phyloP scores from a whole-genome alignment of 2,888 invertebrate species.

The Bembecia ichneumoniformis region DNA sequence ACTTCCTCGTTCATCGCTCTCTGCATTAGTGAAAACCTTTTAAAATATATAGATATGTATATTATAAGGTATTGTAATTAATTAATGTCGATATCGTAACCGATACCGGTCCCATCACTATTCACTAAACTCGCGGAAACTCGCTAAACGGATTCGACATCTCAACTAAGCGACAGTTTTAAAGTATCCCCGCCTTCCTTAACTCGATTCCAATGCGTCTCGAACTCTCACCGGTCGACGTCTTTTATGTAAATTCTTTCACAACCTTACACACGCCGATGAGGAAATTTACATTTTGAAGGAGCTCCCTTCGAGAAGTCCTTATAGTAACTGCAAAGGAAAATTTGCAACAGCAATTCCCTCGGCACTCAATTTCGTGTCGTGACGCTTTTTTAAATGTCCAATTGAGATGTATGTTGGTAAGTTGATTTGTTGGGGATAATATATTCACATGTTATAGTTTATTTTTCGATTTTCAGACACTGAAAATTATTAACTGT shows the following conservation, averaged over 20 bases:
- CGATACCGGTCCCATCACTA: slow-evolving; percentile 3
- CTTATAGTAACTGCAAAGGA: slow-evolving; percentile 13
- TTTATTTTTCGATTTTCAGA: too few relatives aligned
- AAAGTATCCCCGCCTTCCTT: slow-evolving; percentile 55
- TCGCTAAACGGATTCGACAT: slow-evolving; percentile 64
- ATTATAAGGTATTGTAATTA: too few relatives aligned
- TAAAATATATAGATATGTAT: too few relatives aligned
- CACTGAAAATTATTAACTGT: too few relatives aligned
- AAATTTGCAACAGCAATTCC: slow-evolving; percentile 17
- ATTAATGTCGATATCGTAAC: neutral
- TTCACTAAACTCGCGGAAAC: slow-evolving; percentile 37
- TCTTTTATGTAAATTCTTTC: slow-evolving; percentile 63
- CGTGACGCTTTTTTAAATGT: slow-evolving; percentile 54
- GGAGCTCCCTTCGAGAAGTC: neutral
- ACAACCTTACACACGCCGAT: slow-evolving; percentile 35
- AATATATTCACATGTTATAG: neutral
- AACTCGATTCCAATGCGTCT: slow-evolving; percentile 64
- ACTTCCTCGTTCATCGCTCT: too few relatives aligned
- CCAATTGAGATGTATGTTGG: slow-evolving; percentile 26
- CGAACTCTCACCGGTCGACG: slow-evolving; percentile 47
- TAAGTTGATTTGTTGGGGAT: slow-evolving; percentile 36
- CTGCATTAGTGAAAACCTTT: too few relatives aligned
- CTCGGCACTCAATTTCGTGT: slow-evolving; percentile 41
- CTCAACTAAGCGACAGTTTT: slow-evolving; percentile 70
- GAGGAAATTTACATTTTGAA: slow-evolving; percentile 20